Percentiles rank a stretch among this genome's conserved stretches.
These are phyloP conservation scores for Alligator sinensis DNA, from an alignment of 2,113 vertebrate species.

Conservation along the genomic window DNA sequence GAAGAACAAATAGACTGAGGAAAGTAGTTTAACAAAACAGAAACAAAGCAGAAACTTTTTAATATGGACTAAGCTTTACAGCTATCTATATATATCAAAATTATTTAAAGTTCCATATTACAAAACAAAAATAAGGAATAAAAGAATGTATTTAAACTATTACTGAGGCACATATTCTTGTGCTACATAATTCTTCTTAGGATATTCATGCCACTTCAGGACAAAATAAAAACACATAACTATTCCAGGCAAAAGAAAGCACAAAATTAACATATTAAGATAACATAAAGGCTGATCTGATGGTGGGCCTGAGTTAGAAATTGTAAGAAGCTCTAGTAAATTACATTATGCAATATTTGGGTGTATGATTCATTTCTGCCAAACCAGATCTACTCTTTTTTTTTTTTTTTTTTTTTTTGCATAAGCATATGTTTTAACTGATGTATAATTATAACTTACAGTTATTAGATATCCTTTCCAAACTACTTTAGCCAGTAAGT, in stretches of 20 bases:
- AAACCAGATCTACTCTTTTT: neutral
- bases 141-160: neutral
- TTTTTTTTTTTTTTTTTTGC: neutral
- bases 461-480: too few species aligned
- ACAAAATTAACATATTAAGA: neutral
- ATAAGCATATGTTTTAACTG: too few species aligned
- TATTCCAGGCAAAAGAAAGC: neutral
- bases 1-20: neutral
- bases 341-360: neutral
- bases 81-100: accelerated
- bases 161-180: neutral
- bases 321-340: neutral
- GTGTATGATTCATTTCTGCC: neutral
- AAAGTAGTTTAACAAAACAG: neutral
- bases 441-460: neutral
- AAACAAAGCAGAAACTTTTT: neutral
- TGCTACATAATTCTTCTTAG: neutral
- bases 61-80: neutral
- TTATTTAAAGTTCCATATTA: neutral
- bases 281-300: neutral
- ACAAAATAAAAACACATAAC: neutral
- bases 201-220: neutral
- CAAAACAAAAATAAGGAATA: neutral
- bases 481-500: neutral
- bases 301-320: neutral